These are phyloP conservation scores for Zophobas atratus DNA, from an alignment of 1,140 invertebrate genomes.

Conservation along the genomic window DNA sequence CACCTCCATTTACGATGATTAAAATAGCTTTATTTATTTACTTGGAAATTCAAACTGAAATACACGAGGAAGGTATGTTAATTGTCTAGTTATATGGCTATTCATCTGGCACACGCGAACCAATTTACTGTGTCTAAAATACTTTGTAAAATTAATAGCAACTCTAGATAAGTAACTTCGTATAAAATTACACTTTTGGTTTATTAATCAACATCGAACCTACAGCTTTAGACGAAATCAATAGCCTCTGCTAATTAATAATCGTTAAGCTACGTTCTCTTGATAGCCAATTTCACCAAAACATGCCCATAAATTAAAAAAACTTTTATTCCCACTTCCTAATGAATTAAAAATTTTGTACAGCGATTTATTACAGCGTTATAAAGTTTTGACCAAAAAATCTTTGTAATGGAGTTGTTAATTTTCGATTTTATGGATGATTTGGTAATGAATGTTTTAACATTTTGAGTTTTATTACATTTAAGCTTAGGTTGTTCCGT, in stretches of 20 bases:
- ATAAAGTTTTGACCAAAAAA: conserved; percentile 14
- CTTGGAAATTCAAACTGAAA: neutral
- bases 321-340: conserved; percentile 8
- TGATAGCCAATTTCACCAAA: conserved; percentile 29
- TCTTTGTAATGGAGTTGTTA: conserved; percentile 32
- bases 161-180: neutral
- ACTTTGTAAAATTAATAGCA: neutral
- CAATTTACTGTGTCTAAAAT: neutral
- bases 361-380: conserved; percentile 12
- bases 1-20: neutral
- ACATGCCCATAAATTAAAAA: conserved; percentile 18
- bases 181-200: neutral
- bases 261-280: conserved; percentile 34
- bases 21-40: conserved; percentile 31
- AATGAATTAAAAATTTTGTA: conserved; percentile 25
- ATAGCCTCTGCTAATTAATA: conserved; percentile 32
- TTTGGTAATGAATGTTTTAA: conserved; percentile 5
- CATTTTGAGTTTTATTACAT: too few species aligned
- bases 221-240: conserved; percentile 9
- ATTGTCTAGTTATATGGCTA: conserved; percentile 34
- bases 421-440: conserved; percentile 23
- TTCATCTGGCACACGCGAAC: conserved; percentile 4
- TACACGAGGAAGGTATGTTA: conserved; percentile 5
- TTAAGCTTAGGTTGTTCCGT: too few species aligned
- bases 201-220: conserved; percentile 22